Base-by-base conservation (phyloP, 2,797 vertebrate species). In the Heteromormyrus szaboi region DNA sequence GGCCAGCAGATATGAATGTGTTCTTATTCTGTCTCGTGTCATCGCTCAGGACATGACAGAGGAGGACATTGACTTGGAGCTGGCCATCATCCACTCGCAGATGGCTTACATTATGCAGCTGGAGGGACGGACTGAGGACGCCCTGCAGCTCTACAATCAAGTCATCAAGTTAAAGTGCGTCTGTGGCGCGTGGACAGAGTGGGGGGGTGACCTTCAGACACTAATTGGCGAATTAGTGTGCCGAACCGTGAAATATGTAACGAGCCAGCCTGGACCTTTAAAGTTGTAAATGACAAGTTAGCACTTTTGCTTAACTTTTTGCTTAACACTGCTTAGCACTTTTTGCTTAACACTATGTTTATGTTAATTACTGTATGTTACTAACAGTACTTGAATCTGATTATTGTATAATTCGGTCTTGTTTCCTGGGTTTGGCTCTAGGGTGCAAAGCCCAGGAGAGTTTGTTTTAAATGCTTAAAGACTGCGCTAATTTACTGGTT, bases 121-220 rank as follows among this genome's bases (percentile, higher is more conserved):
- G 1, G 98, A 98, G 91, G 98, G 98, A 86, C 95, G 96, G 50
- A 97, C 96, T 3, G 98, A 99, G 7, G 98, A 99, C 8, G 98
- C 98, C 2, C 93, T 99, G 90, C 98, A 99, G 92, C 97, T 99
- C 91, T 99, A 99, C 95, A 99, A 99, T 95, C 99, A 99, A 94
- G 98, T 99, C 92, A 98, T 99, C 92, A 99, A 99, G 92, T 94
- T 99, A 89, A 99, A 99, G 98, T 99, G 93, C 96, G 97, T 88
- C 19, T 14, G 76, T 46, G 37, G 37, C 76, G 46, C 37, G 3
- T 9, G 76, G 41, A 46, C 76, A 9, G 6, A 41, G 72, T 6
- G 5, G 12, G 12, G 65, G 65, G 29, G 1, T 41, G 25, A 4
- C 65, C 25, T 72, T 37, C 29, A 37, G 29, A 37, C 29, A 0